Evolutionary conservation across 2,797 vertebrate species (phyloP).

Genomic region (Malurus splendens): DNA sequence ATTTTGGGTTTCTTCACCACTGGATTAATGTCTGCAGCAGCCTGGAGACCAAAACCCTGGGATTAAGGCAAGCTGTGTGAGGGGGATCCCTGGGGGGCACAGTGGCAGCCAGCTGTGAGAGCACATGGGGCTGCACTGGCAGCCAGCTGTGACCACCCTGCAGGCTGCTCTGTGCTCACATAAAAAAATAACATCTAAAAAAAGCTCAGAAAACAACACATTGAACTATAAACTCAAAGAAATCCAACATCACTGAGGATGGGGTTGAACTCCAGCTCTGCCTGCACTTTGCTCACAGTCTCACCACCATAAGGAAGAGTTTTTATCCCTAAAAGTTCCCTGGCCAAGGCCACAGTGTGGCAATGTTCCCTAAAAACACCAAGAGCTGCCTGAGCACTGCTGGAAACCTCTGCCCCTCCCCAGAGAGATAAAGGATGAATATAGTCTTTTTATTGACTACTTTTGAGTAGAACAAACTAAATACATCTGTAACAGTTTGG

Average conservation of each 20-base stretch:
- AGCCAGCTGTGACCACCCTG: neutral
- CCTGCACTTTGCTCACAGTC: neutral
- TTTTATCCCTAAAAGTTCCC: neutral
- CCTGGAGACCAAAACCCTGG: neutral
- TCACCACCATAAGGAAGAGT: neutral
- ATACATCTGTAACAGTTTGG: conserved; percentile 76
- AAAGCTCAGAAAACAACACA: neutral
- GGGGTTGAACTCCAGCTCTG: neutral
- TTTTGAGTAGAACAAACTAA: conserved; percentile 78
- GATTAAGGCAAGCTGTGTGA: rapidly evolving
- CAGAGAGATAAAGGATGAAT: conserved; percentile 53
- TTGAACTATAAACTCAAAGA: neutral
- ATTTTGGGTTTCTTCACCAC: neutral
- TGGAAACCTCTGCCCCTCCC: neutral
- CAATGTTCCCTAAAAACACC: neutral
- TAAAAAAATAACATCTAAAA: rapidly evolving
- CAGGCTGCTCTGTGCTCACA: neutral
- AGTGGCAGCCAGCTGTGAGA: neutral
- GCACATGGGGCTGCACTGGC: neutral
- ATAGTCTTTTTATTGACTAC: conserved; percentile 80
- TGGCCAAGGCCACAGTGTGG: neutral
- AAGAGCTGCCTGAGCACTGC: neutral
- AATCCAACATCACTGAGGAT: neutral
- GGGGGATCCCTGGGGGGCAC: neutral
- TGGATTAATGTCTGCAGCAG: neutral